Evolutionary conservation across 2,113 vertebrate genomes (phyloP).

Genomic region (Nansenia antarctica): DNA sequence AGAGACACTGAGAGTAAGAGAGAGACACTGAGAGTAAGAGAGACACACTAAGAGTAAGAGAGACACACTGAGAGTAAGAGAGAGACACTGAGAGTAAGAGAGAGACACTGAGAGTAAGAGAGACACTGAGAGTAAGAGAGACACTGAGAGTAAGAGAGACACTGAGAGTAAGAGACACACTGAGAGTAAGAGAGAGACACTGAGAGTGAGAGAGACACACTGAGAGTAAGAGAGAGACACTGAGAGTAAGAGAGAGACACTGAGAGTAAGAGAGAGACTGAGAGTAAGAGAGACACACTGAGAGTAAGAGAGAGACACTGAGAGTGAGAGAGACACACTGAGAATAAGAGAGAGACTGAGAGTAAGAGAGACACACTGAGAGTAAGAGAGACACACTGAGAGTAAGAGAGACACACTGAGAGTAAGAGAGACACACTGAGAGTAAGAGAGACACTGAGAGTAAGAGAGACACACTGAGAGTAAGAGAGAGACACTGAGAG

Average conservation of each 20-base stretch:
- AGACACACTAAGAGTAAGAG: not conserved
- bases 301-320: not conserved
- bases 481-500: conserved; percentile 22
- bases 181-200: not conserved
- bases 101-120: conserved; percentile 13
- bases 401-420: too few species aligned
- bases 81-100: conserved; percentile 12
- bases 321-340: not conserved
- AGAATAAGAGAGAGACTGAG: too few species aligned
- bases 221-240: conserved; percentile 24
- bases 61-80: not conserved
- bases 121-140: too few species aligned
- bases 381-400: too few species aligned
- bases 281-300: not conserved
- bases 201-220: not conserved
- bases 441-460: not conserved
- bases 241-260: not conserved
- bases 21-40: too few species aligned
- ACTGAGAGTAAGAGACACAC: not conserved
- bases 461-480: not conserved
- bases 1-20: too few species aligned
- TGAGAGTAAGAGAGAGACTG: too few species aligned
- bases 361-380: not conserved
- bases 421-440: not conserved
- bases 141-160: too few species aligned